Evolutionary conservation across 2,797 vertebrate genomes (phyloP).

Genomic region (Spinus olivaceus): DNA sequence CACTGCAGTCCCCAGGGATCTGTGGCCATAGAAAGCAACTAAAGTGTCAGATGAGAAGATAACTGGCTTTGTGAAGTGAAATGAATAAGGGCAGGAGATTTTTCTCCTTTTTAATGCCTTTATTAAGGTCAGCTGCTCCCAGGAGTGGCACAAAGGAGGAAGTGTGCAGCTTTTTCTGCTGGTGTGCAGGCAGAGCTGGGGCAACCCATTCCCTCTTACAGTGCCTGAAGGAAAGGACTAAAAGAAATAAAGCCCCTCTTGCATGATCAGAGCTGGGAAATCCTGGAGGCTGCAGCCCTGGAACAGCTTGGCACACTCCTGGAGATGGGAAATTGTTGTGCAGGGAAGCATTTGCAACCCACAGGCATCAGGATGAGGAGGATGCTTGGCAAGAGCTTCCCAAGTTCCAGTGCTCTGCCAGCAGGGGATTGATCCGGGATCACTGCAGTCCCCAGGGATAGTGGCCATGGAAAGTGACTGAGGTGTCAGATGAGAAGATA

Average conservation of each 20-base stretch:
- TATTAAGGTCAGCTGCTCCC: too few relatives aligned
- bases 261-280: background rate
- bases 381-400: background rate
- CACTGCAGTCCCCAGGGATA: background rate
- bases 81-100: too few relatives aligned
- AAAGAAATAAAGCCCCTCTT: background rate
- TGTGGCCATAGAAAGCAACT: background rate
- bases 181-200: too few relatives aligned
- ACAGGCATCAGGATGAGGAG: background rate
- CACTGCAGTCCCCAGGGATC: background rate
- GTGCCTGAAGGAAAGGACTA: background rate
- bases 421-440: accelerated
- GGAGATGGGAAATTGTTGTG: background rate
- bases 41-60: slow-evolving; percentile 12
- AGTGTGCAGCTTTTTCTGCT: too few relatives aligned
- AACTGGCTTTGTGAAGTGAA: slow-evolving; percentile 57
- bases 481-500: slow-evolving; percentile 17
- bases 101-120: too few relatives aligned
- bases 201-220: accelerated
- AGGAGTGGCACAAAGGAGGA: too few relatives aligned
- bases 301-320: background rate
- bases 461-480: background rate
- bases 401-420: background rate
- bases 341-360: background rate
- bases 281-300: background rate